Base-by-base conservation (phyloP, 2,113 vertebrate genomes). In the Silurus asotus region DNA sequence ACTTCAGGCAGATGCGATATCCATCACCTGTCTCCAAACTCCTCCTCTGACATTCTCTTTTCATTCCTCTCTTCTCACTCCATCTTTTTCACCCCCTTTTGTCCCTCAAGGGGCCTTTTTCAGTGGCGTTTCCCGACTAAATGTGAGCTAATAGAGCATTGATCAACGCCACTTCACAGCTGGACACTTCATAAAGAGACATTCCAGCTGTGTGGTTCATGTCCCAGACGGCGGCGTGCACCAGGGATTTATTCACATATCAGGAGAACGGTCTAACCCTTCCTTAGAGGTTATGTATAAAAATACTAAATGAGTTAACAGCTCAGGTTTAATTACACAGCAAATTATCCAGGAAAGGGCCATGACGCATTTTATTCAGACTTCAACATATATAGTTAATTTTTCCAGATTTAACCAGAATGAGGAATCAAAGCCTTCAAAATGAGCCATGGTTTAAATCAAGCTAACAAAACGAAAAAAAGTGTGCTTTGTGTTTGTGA, bases 1-100 rank as follows among this genome's bases (percentile, higher is more conserved):
- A 91, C 81, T 87, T 65, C 75, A 93, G 86, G 83, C 94, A 95
- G 94, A 95, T 95, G 95, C 94, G 93, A 94, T 93, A 92, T 94
- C 94, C 93, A 94, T 94, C 93, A 95, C 89, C 85, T 8, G 11
- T 64, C 75, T 8, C 85, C 55, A 79, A 0, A 84, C 62, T 89
- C 91, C 90, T 84, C 85, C 76, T 55, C 81, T 69, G 15, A 55
- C 87, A 70, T 78, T 64, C 51, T 61, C 89, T 91, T 90, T 91
- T 87, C 83, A 67, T 67, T 78, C 77, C 55, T 87, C 70, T 23
- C 37, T 64, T 86, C 58, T 86, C 65, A 67, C 25, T 61, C 58
- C 86, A 84, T 88, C 90, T 88, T 81, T 88, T 88, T 87, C 85
- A 88, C 65, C 85, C 90, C 74, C 28, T 37, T 37, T 37, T 37